Conservation (phyloP, 2,113 vertebrate genomes). For the Nibea albiflora region DNA sequence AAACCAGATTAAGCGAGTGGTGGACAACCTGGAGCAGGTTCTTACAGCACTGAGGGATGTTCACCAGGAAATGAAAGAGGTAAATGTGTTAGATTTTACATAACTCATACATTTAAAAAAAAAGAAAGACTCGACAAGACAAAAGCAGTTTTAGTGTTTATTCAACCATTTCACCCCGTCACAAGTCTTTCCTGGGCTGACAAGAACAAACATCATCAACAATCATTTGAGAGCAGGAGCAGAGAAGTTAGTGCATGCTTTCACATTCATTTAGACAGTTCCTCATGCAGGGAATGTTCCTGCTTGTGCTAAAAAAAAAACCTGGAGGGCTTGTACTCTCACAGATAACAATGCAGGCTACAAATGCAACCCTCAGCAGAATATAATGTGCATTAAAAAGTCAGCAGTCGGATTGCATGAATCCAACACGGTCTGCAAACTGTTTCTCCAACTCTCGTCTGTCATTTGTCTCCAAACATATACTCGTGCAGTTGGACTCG, state of each 20-base stretch:
- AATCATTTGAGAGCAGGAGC: background rate
- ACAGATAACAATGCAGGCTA: slow-evolving; percentile 52
- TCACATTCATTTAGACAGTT: slow-evolving; percentile 27
- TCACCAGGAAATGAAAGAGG: slow-evolving; percentile 88
- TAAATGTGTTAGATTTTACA: slow-evolving; percentile 60
- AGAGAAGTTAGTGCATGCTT: slow-evolving; percentile 24
- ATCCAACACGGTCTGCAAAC: slow-evolving; percentile 42
- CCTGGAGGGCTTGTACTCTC: slow-evolving; percentile 41
- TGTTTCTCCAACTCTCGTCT: slow-evolving; percentile 41
- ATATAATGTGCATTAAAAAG: slow-evolving; percentile 64
- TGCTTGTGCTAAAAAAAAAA: slow-evolving; percentile 33
- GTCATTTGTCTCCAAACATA: slow-evolving; percentile 25
- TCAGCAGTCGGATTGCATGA: slow-evolving; percentile 53
- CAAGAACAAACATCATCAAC: slow-evolving; percentile 9
- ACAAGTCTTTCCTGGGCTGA: slow-evolving; percentile 13
- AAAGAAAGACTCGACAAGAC: background rate
- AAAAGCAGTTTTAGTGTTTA: background rate
- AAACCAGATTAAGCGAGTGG: slow-evolving; percentile 83
- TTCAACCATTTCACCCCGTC: background rate
- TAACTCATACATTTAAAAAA: background rate
- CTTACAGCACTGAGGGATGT: slow-evolving; percentile 83
- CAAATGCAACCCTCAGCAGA: slow-evolving; percentile 68
- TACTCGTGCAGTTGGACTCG: slow-evolving; percentile 6
- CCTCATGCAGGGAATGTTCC: slow-evolving; percentile 43
- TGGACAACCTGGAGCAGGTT: slow-evolving; percentile 84